Conservation (phyloP, 92 coral and sea anemone genomes). For the Galaxea fascicularis region DNA sequence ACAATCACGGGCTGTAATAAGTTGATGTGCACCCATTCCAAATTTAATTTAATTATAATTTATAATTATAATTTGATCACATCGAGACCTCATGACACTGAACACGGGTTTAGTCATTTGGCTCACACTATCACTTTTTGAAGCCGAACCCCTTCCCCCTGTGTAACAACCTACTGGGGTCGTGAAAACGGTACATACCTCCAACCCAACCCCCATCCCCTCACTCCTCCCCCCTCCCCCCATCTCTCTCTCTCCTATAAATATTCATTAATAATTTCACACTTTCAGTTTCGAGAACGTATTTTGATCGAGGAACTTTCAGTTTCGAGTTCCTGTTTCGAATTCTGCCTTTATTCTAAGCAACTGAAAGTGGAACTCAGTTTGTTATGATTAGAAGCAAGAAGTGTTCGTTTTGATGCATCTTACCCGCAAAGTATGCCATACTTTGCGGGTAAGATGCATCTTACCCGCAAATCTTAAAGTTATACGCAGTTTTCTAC, state of each 20-base stretch:
- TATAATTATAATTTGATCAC: too few relatives aligned
- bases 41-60: too few relatives aligned
- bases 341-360: neutral
- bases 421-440: neutral
- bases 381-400: neutral
- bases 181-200: neutral
- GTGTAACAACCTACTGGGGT: neutral
- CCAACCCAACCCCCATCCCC: neutral
- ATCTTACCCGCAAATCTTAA: too few relatives aligned
- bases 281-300: neutral
- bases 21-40: too few relatives aligned
- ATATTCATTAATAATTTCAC: neutral
- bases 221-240: neutral
- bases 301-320: neutral
- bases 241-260: neutral
- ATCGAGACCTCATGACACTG: too few relatives aligned
- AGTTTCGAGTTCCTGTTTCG: constrained; percentile 17
- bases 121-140: too few relatives aligned
- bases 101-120: too few relatives aligned
- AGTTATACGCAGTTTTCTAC: too few relatives aligned
- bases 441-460: too few relatives aligned
- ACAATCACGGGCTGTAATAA: too few relatives aligned
- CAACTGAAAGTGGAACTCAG: neutral
- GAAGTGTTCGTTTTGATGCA: neutral
- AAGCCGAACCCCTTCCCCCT: too few relatives aligned